These are phyloP conservation scores for Percopsis omiscomaycus DNA, from an alignment of 2,797 vertebrate genomes.

Conservation along the genomic window DNA sequence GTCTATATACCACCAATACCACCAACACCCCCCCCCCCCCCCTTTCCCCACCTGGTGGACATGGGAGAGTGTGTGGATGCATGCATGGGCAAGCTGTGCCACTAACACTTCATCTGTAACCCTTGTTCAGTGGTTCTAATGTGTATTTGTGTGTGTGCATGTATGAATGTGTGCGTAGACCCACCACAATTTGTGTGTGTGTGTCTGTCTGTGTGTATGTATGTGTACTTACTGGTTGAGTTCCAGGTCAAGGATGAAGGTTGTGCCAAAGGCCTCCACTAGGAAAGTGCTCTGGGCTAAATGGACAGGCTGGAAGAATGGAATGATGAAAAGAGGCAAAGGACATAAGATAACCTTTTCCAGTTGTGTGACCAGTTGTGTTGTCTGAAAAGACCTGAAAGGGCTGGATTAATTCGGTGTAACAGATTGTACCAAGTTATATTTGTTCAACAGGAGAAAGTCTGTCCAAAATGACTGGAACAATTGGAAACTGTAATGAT, in stretches of 20 bases:
- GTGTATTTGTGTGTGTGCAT: background rate
- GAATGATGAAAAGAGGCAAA: conserved; percentile 5
- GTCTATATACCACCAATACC: background rate
- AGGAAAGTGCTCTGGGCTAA: conserved; percentile 90
- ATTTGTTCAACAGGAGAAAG: no score
- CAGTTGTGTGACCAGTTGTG: no score
- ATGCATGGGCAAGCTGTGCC: no score
- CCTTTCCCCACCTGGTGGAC: background rate
- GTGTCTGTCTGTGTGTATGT: conserved; percentile 2
- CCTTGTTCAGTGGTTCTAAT: no score
- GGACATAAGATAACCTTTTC: no score
- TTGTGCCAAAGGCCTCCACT: conserved; percentile 83
- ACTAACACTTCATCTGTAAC: no score
- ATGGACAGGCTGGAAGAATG: conserved; percentile 81
- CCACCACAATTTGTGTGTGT: conserved; percentile 3
- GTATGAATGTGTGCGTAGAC: conserved; percentile 1
- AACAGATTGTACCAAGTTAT: no score
- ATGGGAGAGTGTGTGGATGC: conserved; percentile 4
- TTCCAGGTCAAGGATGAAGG: conserved; percentile 90
- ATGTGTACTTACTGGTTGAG: conserved; percentile 89
- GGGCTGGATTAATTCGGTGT: no score
- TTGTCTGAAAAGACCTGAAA: no score
- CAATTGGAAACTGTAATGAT: no score
- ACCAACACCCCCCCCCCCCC: background rate
- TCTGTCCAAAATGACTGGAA: no score